Conservation (phyloP, 2,888 invertebrate genomes). For the Eupithecia exiguata region DNA sequence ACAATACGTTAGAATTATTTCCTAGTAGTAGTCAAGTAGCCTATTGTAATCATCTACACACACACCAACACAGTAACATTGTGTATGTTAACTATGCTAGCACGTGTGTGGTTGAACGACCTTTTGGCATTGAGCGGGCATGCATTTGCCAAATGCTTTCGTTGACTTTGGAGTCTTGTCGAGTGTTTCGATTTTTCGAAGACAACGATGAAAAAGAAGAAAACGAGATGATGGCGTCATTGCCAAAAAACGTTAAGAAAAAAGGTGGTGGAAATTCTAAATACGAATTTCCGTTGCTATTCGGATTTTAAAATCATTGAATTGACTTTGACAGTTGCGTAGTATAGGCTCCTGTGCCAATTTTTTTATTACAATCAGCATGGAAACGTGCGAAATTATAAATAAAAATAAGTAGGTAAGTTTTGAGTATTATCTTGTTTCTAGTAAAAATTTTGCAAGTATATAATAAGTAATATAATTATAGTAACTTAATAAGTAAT, state of each 20-base stretch:
- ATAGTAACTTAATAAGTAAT: too few relatives aligned
- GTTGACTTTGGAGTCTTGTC: not conserved
- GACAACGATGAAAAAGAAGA: too few relatives aligned
- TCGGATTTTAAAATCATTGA: not conserved
- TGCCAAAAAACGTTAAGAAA: not conserved
- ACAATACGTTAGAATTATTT: too few relatives aligned
- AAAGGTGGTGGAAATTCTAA: not conserved
- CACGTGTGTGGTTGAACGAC: conserved; percentile 31
- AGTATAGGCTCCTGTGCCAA: not conserved
- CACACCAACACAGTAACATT: not conserved
- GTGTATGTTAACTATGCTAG: not conserved
- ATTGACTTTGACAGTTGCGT: not conserved
- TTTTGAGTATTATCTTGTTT: too few relatives aligned
- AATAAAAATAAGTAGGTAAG: too few relatives aligned
- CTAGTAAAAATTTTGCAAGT: too few relatives aligned
- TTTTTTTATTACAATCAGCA: too few relatives aligned
- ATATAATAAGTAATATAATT: too few relatives aligned
- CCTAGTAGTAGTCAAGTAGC: too few relatives aligned
- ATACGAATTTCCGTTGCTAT: not conserved
- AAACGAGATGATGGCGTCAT: not conserved
- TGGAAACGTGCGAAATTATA: too few relatives aligned
- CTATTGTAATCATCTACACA: not conserved
- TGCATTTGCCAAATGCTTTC: conserved; percentile 19
- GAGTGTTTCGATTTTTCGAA: too few relatives aligned
- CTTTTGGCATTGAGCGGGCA: conserved; percentile 36